phyloP scores from a whole-genome alignment of 1,140 invertebrate species.

The Drosophila aff. region DNA sequence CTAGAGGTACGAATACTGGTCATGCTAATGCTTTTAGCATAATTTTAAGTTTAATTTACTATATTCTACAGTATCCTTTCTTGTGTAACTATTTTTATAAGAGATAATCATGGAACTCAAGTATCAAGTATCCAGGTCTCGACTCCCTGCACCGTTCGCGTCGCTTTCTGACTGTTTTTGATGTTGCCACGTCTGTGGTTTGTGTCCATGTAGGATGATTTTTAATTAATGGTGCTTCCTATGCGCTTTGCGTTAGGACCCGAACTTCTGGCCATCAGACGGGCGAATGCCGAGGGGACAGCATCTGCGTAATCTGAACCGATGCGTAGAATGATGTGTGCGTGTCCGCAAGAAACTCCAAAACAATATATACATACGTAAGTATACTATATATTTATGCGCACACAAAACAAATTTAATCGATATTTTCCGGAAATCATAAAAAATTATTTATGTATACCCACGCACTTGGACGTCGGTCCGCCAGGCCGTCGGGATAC shows the following conservation, averaged over 20 bases:
- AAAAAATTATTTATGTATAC: conserved; percentile 75
- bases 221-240: conserved; percentile 75
- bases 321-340: conserved; percentile 16
- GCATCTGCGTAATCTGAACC: conserved; percentile 13
- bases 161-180: conserved; percentile 50
- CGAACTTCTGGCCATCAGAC: conserved; percentile 35
- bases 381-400: background rate
- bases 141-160: background rate
- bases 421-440: conserved; percentile 72
- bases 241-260: conserved; percentile 66
- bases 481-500: background rate
- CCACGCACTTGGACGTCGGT: conserved; percentile 38
- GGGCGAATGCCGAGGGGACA: conserved; percentile 20
- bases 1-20: too few relatives aligned
- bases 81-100: background rate
- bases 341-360: conserved; percentile 47
- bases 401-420: conserved; percentile 60
- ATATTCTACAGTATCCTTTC: background rate
- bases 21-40: too few relatives aligned
- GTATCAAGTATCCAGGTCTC: background rate
- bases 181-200: conserved; percentile 45
- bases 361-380: conserved; percentile 2
- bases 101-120: background rate
- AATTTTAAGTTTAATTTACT: background rate
- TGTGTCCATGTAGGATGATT: conserved; percentile 68